Evolutionary conservation across 2,113 vertebrate species (phyloP), one percentile per base, ranked within the genome.

Genomic region (Rhipidura dahli): DNA sequence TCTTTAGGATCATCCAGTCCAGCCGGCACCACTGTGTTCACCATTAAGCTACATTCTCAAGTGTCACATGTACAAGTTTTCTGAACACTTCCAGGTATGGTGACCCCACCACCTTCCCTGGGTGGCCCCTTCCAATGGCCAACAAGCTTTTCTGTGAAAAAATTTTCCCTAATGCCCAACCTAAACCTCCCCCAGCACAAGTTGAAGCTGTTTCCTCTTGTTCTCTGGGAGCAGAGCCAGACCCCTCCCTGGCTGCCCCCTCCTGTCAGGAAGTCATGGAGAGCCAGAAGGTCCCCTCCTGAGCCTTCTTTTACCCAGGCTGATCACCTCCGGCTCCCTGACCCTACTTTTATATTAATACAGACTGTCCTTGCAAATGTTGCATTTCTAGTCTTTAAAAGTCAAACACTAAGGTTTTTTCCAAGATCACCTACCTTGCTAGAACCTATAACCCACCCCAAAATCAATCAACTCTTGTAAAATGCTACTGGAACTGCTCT

Each of bases 391-490:
- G 23, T 76, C 71, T 91, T 89, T 63, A 64, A 64, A 60, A 86
- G 51, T 86, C 68, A 51, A 90, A 66, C 42, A 21, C 5, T 28
- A 6, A 7, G 9, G 9, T 47, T 26, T 17, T 95, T 63, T 68
- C 56, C 63, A 76, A 79, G 81, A 60, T 59, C 47, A 51, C 28
- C 50, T 47, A 77, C 26, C 21, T 70, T 73, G 71, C 33, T 50
- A 87, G 83, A 83, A 92, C 53, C 66, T 60, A 49, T 42, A 85
- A 92, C n/a, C 77, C 31, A 31, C n/a, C 21, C 61, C 69, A 59
- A 75, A 96, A 93, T 91, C 73, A 89, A 77, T 53, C 85, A 92
- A 33, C 56, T 83, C 70, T 13, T 37, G 57, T 78, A 82, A 79
- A 94, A 77, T 0, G 3, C 50, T 65, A 64, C 65, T 40, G 42